Evolutionary conservation across 1,140 invertebrate genomes (phyloP).

Genomic region (Micrasema minimum): DNA sequence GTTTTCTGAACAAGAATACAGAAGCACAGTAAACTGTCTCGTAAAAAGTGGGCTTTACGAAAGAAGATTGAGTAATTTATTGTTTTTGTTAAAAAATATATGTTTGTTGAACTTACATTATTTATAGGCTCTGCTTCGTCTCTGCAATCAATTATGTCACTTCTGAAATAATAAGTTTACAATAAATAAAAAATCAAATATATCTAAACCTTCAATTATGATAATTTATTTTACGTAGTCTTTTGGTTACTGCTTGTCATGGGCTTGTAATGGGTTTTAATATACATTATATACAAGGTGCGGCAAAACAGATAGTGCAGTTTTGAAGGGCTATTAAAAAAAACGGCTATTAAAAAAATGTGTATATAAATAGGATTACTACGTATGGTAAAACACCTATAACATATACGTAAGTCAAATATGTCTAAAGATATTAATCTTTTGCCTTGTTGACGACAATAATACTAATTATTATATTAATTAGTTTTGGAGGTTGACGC

Average conservation of each 20-base stretch:
- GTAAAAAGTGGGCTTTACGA: too few relatives aligned
- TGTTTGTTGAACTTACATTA: constrained; percentile 56
- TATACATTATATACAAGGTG: background rate
- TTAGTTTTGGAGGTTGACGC: too few relatives aligned
- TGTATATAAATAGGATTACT: background rate
- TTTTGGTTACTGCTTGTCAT: background rate
- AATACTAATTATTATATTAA: too few relatives aligned
- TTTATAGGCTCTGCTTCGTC: constrained; percentile 56
- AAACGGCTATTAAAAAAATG: too few relatives aligned
- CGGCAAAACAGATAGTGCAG: too few relatives aligned
- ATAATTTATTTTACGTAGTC: background rate
- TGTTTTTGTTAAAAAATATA: background rate
- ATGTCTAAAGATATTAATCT: background rate
- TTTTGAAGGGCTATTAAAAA: too few relatives aligned
- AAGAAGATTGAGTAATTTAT: too few relatives aligned
- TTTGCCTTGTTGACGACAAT: background rate
- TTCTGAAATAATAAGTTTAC: constrained; percentile 58
- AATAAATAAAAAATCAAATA: background rate
- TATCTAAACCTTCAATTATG: background rate
- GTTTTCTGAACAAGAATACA: too few relatives aligned
- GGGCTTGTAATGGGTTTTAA: background rate
- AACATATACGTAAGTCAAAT: background rate
- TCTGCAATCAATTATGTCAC: constrained; percentile 61
- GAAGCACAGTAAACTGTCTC: too few relatives aligned
- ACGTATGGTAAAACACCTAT: background rate